Conservation (phyloP, 1,140 invertebrate genomes). For the Neoseiulus cucumeris region DNA sequence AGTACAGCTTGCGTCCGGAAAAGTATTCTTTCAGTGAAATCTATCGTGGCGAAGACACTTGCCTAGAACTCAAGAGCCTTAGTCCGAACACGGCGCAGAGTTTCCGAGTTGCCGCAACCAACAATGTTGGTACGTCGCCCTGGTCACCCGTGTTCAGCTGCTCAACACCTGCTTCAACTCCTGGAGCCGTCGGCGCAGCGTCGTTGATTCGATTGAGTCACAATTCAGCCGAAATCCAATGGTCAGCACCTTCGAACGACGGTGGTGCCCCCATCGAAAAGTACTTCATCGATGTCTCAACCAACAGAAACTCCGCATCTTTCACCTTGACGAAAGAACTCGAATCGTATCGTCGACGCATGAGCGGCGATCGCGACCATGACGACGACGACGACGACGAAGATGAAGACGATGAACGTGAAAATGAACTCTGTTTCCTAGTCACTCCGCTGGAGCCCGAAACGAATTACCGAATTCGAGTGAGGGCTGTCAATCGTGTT, state of each 20-base stretch:
- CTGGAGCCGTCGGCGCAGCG: background rate
- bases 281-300: conserved; percentile 3
- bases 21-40: background rate
- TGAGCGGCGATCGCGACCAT: conserved; percentile 50
- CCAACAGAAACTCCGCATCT: background rate
- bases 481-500: conserved; percentile 60
- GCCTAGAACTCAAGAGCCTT: background rate
- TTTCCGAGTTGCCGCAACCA: conserved; percentile 11
- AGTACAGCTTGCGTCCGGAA: background rate
- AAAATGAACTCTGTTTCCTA: conserved; percentile 16
- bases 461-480: conserved; percentile 39
- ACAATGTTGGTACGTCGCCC: conserved; percentile 8
- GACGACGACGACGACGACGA: conserved; percentile 33
- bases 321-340: background rate
- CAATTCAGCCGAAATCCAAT: conserved; percentile 10
- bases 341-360: conserved; percentile 12
- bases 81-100: conserved; percentile 7
- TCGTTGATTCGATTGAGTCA: background rate
- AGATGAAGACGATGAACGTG: conserved; percentile 34
- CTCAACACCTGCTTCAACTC: conserved; percentile 12
- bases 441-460: conserved; percentile 34
- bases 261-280: background rate
- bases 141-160: conserved; percentile 10
- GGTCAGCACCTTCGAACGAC: conserved; percentile 8
- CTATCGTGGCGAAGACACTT: background rate